These are phyloP conservation scores for Camelus dromedarius DNA, from an alignment of 2,113 vertebrate genomes.

Conservation along the genomic window DNA sequence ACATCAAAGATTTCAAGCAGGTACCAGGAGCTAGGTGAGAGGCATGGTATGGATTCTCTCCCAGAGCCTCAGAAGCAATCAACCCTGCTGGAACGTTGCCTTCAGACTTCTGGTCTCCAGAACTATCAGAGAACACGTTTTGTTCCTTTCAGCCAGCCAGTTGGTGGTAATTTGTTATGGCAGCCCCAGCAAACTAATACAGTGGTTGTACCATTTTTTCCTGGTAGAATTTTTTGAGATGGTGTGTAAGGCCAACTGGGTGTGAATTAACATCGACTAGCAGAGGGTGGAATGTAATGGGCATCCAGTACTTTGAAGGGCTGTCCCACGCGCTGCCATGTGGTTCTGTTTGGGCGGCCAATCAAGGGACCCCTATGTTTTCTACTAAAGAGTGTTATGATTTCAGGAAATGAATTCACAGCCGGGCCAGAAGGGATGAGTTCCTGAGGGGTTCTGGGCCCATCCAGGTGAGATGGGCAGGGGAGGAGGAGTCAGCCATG, in stretches of 20 bases:
- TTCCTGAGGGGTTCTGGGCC: neutral
- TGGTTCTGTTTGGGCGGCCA: neutral
- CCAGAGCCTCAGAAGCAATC: too few relatives aligned
- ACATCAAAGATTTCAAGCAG: too few relatives aligned
- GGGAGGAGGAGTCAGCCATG: neutral
- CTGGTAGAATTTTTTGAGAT: too few relatives aligned
- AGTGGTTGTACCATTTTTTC: neutral
- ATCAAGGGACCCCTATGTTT: neutral
- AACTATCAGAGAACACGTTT: neutral
- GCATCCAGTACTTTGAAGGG: neutral
- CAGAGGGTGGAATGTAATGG: neutral
- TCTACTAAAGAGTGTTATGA: neutral
- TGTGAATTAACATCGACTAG: neutral
- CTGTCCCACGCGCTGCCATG: too few relatives aligned
- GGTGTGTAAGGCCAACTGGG: neutral
- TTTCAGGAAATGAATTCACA: neutral
- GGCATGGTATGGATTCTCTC: rapidly evolving
- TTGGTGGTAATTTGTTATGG: neutral
- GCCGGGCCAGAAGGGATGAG: neutral
- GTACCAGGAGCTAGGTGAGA: neutral
- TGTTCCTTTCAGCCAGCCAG: neutral
- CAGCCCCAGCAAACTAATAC: neutral
- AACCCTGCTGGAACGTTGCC: neutral
- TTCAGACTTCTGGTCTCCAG: neutral
- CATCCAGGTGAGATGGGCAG: neutral